Evolutionary conservation across 2,113 vertebrate genomes (phyloP).

Genomic region (Gambusia holbrooki): DNA sequence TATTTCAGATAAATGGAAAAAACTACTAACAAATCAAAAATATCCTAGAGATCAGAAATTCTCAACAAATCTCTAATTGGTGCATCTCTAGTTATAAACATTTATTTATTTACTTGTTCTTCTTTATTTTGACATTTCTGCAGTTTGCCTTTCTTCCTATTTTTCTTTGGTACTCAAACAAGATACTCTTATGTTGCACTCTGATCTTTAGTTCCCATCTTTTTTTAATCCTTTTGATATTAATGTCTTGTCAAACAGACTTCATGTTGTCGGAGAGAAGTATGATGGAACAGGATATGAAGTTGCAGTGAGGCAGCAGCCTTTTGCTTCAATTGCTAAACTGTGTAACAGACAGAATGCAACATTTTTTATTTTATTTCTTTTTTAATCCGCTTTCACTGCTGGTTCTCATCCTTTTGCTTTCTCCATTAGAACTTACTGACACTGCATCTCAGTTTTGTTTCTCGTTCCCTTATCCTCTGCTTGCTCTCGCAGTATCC

Average conservation of each 20-base stretch:
- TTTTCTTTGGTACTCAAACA: constrained; percentile 28
- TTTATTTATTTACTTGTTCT: neutral
- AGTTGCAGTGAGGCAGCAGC: constrained; percentile 23
- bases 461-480: constrained; percentile 23
- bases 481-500: constrained; percentile 38
- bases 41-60: neutral
- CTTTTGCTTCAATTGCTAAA: constrained; percentile 56
- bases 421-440: constrained; percentile 18
- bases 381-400: constrained; percentile 35
- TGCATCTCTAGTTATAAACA: neutral
- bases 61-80: neutral
- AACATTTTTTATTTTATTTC: constrained; percentile 15
- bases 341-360: constrained; percentile 36
- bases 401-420: constrained; percentile 25
- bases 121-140: neutral
- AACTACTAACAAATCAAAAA: neutral
- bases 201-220: constrained; percentile 56
- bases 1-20: neutral
- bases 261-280: constrained; percentile 45
- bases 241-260: constrained; percentile 49
- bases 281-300: constrained; percentile 22
- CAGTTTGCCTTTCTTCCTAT: neutral
- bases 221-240: constrained; percentile 62
- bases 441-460: constrained; percentile 33
- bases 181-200: constrained; percentile 38